Evolutionary conservation across 1,140 invertebrate genomes (phyloP), one percentile per base, ranked within the genome.

Genomic region (Arctopsyche grandis): DNA sequence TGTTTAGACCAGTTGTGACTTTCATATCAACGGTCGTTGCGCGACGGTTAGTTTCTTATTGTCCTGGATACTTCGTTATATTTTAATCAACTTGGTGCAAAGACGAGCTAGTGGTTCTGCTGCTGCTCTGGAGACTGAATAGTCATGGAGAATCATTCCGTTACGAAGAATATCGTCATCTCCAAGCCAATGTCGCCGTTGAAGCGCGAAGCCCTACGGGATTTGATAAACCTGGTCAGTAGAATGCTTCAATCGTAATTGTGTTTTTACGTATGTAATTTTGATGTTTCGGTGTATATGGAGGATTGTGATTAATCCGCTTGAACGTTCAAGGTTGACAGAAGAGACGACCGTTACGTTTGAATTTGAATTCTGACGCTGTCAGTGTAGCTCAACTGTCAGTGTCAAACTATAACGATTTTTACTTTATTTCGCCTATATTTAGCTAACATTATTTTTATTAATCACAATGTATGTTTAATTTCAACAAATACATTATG

Each of bases 161-260:
- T 22, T 19, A 1, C 21, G 10, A 66, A 66, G 21, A 26, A 26
- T 29, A 16, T 7, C 60, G 21, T 66, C 60, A 22, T 24, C 3
- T 24, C 21, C 9, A 24, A 56, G 9, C 0, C 56, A 9, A 0
- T 48, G 12, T 75, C 71, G 21, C 71, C 71, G 14, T 0, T 24
- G 14, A 56, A 58, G n/a, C n/a, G 71, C 24, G 71, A 75, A 24
- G 52, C 43, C 9, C 16, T 75, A 3, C 21, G 71, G 22, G 71
- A 75, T 48, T 29, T 75, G 46, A 14, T 58, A 1, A 75, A 75
- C 19, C 56, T 75, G 71, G 71, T 75, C 9, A 73, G 46, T 73
- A 12, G 14, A 69, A 46, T 48, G 46, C 12, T 46, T 70, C 38
- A 21, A 44, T 26, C 43, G n/a, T n/a, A n/a, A n/a, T n/a, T n/a